phyloP scores from a whole-genome alignment of 1,140 invertebrate species.

The Apis mellifera region Amel_HAv3.1 CM009943.2:6507501-6508000 shows the following conservation, averaged over 20 bases:
- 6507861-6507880: conserved; percentile 29
- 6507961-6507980: conserved; percentile 24
- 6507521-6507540: too few relatives aligned
- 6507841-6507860: background rate
- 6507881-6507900: conserved; percentile 43
- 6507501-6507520: too few relatives aligned
- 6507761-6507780: background rate
- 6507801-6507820: background rate
- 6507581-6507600: too few relatives aligned
- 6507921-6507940: conserved; percentile 32
- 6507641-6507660: background rate
- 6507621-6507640: background rate
- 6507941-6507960: conserved; percentile 41
- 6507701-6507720: background rate
- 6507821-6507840: background rate
- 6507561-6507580: too few relatives aligned
- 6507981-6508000: conserved; percentile 25
- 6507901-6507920: conserved; percentile 46
- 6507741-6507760: background rate
- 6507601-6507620: too few relatives aligned
- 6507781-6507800: conserved; percentile 17
- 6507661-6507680: background rate
- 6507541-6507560: too few relatives aligned
- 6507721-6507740: background rate
- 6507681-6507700: background rate